Evolutionary conservation across 2,888 invertebrate species (phyloP), one percentile per base, ranked within the genome.

Genomic region (Drosophila melanosoma): DNA sequence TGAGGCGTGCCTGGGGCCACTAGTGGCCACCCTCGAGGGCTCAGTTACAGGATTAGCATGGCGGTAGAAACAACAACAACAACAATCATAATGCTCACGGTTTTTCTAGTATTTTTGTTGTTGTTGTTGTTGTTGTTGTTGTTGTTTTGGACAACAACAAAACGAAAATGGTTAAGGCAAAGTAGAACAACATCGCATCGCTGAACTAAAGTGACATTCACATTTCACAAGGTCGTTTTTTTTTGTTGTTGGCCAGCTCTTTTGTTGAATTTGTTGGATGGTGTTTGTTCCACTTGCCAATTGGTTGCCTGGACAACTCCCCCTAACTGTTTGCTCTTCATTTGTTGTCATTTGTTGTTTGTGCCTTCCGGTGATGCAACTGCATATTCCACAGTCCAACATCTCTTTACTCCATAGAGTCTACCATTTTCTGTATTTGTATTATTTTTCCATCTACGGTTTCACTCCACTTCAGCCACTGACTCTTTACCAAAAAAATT

Each of bases 41-140:
- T 87, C 83, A 77, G 79, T 89, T 87, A 81, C 86, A 70, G 86
- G 88, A 89, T 86, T 86, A 86, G 76, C 82, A 73, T 74, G 81
- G 65, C 78, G 67, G 56, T 61, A 48, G 54, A 60, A 65, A 70
- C 57, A 85, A 74, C 59, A 80, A 66, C 71, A 75, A 66, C 59
- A 68, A 63, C 53, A 45, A 23, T 20, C 20, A 45, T 26, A 45
- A 45, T 48, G 65, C 57, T 17, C 54, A 53, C 52, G 57, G 57
- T 36, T 48, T 40, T 35, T 23, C 53, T 15, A 15, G 29, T 29
- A 29, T 29, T 5, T 23, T 15, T 23, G 8, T 23, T 45, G 20
- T 15, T 15, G n/a, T n/a, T n/a, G n/a, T n/a, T n/a, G n/a, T 23
- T 15, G 15, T 15, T 23, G 23, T 45, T 15, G 7, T 23, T 23